Evolutionary conservation across 2,888 invertebrate genomes (phyloP).

Genomic region (Zygaena filipendulae): DNA sequence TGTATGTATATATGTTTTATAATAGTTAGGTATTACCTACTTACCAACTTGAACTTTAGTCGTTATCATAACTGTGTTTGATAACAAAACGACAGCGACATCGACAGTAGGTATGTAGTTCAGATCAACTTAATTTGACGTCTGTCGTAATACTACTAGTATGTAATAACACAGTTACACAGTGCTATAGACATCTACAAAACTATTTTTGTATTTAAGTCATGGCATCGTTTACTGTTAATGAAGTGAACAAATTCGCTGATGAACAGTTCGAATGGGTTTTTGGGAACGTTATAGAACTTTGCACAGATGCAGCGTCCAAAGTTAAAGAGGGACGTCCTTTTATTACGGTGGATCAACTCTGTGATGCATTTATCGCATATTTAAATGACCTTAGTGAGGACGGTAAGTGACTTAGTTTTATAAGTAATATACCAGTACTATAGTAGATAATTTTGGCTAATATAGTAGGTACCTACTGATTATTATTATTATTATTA

Average conservation of each 20-base stretch:
- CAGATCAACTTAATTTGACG: no score
- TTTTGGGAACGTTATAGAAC: constrained; percentile 73
- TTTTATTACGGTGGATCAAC: constrained; percentile 47
- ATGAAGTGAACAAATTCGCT: constrained; percentile 63
- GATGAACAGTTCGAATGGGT: constrained; percentile 63
- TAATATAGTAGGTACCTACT: no score
- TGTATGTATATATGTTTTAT: no score
- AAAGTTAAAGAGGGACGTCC: constrained; percentile 58
- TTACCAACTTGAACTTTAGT: not conserved
- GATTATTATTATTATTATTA: no score
- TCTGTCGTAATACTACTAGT: no score
- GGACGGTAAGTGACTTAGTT: constrained; percentile 61
- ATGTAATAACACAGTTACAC: not conserved
- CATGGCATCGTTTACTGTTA: constrained; percentile 32
- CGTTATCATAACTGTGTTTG: not conserved
- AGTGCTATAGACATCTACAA: not conserved
- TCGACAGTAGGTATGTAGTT: no score
- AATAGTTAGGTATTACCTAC: not conserved
- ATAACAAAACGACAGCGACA: not conserved
- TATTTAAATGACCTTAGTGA: constrained; percentile 64
- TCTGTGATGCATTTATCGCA: constrained; percentile 60
- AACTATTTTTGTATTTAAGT: constrained; percentile 3
- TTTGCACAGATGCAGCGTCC: constrained; percentile 63
- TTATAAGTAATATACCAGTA: no score
- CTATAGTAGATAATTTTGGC: no score